Conservation (phyloP, 2,113 vertebrate genomes). For the Eudorcas thomsonii region DNA sequence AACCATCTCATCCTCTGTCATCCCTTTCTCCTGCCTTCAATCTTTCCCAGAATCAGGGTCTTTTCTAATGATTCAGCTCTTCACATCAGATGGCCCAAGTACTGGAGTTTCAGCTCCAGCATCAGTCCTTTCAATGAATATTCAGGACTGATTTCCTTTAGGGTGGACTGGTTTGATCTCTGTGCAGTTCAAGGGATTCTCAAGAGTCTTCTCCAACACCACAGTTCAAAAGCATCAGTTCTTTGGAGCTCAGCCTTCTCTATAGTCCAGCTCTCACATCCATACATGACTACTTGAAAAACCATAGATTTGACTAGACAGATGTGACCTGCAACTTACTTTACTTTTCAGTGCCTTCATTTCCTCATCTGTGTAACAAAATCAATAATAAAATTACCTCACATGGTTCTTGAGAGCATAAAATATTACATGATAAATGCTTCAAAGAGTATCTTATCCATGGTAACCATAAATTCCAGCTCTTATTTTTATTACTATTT, state of each 20-base stretch:
- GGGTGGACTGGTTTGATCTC: background rate
- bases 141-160: background rate
- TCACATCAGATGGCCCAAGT: accelerated
- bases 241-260: background rate
- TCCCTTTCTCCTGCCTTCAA: background rate
- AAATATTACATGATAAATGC: background rate
- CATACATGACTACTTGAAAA: background rate
- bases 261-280: background rate
- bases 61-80: background rate
- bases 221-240: background rate
- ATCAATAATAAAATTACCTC: background rate
- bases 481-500: background rate
- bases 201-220: background rate
- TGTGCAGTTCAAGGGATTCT: background rate
- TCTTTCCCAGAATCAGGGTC: background rate
- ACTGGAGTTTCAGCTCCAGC: background rate
- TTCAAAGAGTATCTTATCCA: background rate
- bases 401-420: background rate
- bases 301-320: background rate
- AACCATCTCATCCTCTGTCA: background rate
- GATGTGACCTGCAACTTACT: background rate
- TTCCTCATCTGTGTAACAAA: background rate
- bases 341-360: background rate
- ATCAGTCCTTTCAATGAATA: background rate
- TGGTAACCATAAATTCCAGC: background rate